phyloP scores from a whole-genome alignment of 2,888 invertebrate genomes.

The Rhynchonema sp. region DNA sequence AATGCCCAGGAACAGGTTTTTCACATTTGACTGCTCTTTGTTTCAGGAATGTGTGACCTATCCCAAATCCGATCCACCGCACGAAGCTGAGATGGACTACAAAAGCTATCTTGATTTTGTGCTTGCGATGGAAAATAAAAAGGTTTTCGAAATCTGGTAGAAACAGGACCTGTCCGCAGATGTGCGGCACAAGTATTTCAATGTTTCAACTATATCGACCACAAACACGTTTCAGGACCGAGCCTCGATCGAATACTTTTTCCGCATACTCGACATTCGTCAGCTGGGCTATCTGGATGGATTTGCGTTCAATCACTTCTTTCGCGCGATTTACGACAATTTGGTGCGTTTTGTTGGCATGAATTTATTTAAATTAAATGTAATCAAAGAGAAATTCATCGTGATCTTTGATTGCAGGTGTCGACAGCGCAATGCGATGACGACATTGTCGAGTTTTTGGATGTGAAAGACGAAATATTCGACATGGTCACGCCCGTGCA shows the following conservation, averaged over 20 bases:
- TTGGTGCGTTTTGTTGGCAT: too few species aligned
- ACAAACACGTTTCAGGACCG: conserved; percentile 42
- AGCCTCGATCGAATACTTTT: conserved; percentile 71
- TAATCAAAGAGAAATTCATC: too few species aligned
- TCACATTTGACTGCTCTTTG: too few species aligned
- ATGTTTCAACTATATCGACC: not conserved
- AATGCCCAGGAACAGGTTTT: too few species aligned
- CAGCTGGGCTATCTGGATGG: conserved; percentile 66
- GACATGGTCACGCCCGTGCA: conserved; percentile 76
- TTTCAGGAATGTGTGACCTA: conserved; percentile 76
- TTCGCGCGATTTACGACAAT: conserved; percentile 72
- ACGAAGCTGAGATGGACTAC: conserved; percentile 87
- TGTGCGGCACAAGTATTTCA: not conserved
- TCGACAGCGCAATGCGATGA: not conserved
- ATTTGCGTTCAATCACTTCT: conserved; percentile 77
- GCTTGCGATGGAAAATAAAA: conserved; percentile 69
- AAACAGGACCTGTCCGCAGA: too few species aligned
- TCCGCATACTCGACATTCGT: conserved; percentile 71
- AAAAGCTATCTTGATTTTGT: conserved; percentile 87
- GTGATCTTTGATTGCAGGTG: too few species aligned
- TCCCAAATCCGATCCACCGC: conserved; percentile 26
- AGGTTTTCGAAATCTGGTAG: too few species aligned
- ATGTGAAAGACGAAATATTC: conserved; percentile 89
- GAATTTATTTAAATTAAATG: too few species aligned
- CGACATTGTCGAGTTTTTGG: conserved; percentile 41